phyloP scores from a whole-genome alignment of 1,140 invertebrate species.

The Maniola jurtina region DNA sequence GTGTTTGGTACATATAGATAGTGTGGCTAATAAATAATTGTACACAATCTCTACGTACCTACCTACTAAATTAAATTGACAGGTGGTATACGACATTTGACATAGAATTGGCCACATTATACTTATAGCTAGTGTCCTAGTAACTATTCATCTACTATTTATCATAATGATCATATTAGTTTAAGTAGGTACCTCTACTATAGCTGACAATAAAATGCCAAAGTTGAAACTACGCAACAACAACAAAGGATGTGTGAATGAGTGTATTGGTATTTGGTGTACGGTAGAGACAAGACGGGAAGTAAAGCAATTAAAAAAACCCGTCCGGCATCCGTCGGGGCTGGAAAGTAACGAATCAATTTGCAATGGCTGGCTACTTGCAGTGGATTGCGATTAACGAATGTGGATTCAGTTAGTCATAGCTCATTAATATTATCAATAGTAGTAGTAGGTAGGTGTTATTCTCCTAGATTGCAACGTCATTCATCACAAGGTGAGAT shows the following conservation, averaged over 20 bases:
- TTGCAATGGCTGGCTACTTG: conserved; percentile 12
- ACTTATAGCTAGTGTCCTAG: too few relatives aligned
- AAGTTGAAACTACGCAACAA: conserved; percentile 14
- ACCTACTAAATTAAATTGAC: too few relatives aligned
- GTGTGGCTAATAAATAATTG: too few relatives aligned
- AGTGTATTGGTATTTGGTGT: background rate
- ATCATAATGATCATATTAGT: background rate
- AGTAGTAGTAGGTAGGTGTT: background rate
- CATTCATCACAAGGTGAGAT: too few relatives aligned
- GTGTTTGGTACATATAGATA: too few relatives aligned
- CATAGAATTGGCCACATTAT: too few relatives aligned
- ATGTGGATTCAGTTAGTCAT: conserved; percentile 1
- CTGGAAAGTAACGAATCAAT: conserved; percentile 24
- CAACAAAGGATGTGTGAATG: conserved; percentile 15
- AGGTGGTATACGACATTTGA: too few relatives aligned
- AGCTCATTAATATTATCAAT: background rate
- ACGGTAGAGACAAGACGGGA: conserved; percentile 17
- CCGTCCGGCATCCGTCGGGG: conserved; percentile 26
- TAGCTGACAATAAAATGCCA: conserved; percentile 4
- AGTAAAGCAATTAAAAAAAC: conserved; percentile 30
- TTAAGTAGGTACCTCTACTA: too few relatives aligned
- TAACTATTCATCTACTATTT: too few relatives aligned
- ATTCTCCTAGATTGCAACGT: too few relatives aligned
- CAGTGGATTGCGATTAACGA: conserved; percentile 10
- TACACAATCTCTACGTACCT: too few relatives aligned